A percentile compares a stretch with the other conserved stretches of the same genome.
These are phyloP conservation scores for Diploptera punctata DNA, from an alignment of 2,888 invertebrate genomes.

Conservation along the genomic window DNA sequence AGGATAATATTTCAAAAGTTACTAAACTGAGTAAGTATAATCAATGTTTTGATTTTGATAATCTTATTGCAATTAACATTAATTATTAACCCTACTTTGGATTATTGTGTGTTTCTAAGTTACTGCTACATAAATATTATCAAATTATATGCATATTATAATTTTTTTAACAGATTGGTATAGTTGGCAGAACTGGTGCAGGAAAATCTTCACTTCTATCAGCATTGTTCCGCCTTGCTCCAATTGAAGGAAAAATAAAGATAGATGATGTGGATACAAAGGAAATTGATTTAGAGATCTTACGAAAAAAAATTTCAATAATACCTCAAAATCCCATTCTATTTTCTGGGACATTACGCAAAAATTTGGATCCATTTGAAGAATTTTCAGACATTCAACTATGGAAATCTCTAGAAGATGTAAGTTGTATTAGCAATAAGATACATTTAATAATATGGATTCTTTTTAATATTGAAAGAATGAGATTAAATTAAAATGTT, in stretches of 20 bases:
- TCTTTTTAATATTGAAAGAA: too few species aligned
- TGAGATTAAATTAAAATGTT: too few species aligned
- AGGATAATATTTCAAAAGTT: too few species aligned
- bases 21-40: too few species aligned
- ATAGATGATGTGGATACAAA: constrained; percentile 79
- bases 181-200: constrained; percentile 88
- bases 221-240: constrained; percentile 83
- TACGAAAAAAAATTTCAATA: constrained; percentile 84
- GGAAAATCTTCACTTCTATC: constrained; percentile 85
- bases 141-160: too few species aligned
- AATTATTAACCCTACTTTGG: too few species aligned
- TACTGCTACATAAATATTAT: too few species aligned
- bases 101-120: too few species aligned
- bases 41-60: too few species aligned
- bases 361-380: constrained; percentile 85
- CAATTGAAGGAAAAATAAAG: constrained; percentile 74
- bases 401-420: constrained; percentile 76
- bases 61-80: too few species aligned
- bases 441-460: too few species aligned
- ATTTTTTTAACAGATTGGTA: constrained; percentile 66
- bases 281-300: constrained; percentile 74
- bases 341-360: constrained; percentile 82
- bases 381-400: constrained; percentile 73
- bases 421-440: not conserved
- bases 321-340: constrained; percentile 95